phyloP scores from a whole-genome alignment of 2,113 vertebrate genomes.

The Python bivittatus region DNA sequence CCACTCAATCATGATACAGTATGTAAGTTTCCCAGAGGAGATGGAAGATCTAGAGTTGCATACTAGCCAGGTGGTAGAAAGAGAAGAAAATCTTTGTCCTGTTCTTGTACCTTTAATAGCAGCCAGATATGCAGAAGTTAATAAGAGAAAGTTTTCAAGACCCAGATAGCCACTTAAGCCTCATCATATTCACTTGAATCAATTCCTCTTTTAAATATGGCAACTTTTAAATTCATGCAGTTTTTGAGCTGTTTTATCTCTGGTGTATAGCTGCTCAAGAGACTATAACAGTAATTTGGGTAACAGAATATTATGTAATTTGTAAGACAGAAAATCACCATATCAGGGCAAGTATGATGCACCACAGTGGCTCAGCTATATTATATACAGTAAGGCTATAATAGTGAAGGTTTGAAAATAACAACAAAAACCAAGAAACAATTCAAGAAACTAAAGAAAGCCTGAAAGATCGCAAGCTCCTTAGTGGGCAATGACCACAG shows the following conservation, averaged over 20 bases:
- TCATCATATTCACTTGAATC: neutral
- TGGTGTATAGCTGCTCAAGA: neutral
- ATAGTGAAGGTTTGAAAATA: neutral
- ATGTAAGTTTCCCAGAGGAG: neutral
- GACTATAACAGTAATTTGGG: neutral
- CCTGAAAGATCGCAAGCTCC: neutral
- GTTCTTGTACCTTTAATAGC: neutral
- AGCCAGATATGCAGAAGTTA: neutral
- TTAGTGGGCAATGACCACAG: neutral
- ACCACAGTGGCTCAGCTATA: neutral
- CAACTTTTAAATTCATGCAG: neutral
- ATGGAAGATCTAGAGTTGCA: neutral
- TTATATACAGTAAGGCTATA: neutral
- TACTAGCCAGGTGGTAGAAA: neutral
- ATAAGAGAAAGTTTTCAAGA: neutral
- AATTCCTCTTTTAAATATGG: neutral
- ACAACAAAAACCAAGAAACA: neutral
- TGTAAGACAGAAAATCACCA: neutral
- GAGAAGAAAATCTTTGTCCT: neutral
- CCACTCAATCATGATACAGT: neutral
- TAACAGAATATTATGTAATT: neutral
- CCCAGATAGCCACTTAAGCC: neutral
- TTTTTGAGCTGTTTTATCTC: neutral
- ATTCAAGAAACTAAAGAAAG: neutral
- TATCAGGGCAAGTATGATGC: neutral